Evolutionary conservation across 2,888 invertebrate genomes (phyloP).

Genomic region (Nemotelus nigrinus): DNA sequence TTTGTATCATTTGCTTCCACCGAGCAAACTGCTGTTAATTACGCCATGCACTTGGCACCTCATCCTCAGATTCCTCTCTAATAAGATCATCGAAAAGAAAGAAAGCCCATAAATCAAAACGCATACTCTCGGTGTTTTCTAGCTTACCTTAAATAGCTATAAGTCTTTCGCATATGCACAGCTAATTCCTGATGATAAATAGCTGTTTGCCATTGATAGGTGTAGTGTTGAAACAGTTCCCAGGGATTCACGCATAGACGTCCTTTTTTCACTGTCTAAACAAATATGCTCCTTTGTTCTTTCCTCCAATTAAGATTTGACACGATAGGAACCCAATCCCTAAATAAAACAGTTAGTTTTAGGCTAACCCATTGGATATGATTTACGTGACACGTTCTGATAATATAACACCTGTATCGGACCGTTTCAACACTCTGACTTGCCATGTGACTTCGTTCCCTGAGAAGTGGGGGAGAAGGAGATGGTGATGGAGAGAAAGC

Average conservation of each 20-base stretch:
- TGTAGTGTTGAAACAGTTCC: conserved; percentile 19
- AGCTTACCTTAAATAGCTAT: not conserved
- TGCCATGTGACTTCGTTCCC: too few species aligned
- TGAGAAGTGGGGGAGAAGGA: too few species aligned
- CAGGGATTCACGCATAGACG: not conserved
- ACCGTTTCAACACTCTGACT: not conserved
- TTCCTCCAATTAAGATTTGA: conserved; percentile 41
- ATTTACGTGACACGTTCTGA: conserved; percentile 24
- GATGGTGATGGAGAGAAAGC: too few species aligned
- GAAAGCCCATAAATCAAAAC: not conserved
- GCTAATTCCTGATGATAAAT: conserved; percentile 29
- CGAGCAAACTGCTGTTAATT: too few species aligned
- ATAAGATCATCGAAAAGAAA: not conserved
- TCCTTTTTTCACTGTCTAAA: conserved; percentile 7
- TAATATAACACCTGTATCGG: conserved; percentile 1
- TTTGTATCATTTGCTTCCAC: too few species aligned
- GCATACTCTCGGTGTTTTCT: not conserved
- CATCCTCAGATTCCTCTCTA: too few species aligned
- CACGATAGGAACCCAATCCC: conserved; percentile 27
- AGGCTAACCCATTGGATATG: conserved; percentile 16
- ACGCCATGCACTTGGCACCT: too few species aligned
- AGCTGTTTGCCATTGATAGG: not conserved
- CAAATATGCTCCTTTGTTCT: conserved; percentile 18
- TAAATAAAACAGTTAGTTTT: not conserved
- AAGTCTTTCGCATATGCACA: not conserved